Conservation (phyloP, 92 coral and sea anemone genomes). For the Epizoanthus illoricatus region DNA sequence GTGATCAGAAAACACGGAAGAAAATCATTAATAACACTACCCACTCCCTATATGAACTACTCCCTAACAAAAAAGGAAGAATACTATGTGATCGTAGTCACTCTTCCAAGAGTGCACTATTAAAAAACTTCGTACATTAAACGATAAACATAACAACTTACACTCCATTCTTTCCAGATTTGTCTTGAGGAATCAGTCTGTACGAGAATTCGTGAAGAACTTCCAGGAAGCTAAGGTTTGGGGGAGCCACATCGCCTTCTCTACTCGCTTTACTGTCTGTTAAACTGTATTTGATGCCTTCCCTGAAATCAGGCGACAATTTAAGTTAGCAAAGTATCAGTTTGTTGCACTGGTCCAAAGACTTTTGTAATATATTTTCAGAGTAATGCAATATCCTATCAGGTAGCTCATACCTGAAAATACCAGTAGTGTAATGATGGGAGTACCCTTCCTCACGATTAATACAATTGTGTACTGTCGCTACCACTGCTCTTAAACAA, state of each 20-base stretch:
- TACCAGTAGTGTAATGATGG: no score
- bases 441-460: no score
- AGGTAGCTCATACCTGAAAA: no score
- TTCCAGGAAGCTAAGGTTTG: constrained; percentile 85
- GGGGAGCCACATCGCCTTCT: constrained; percentile 52
- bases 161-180: constrained; percentile 83
- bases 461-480: no score
- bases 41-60: not conserved
- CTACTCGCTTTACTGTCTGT: constrained; percentile 40
- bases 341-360: not conserved
- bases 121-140: not conserved
- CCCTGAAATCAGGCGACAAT: constrained; percentile 48
- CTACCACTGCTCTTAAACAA: no score
- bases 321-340: no score
- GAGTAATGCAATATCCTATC: no score
- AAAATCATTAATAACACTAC: no score
- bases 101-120: no score
- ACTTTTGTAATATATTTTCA: not conserved
- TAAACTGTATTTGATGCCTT: constrained; percentile 76
- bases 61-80: not conserved
- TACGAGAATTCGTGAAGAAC: constrained; percentile 81
- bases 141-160: constrained; percentile 49
- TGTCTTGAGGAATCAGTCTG: constrained; percentile 86
- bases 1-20: no score
- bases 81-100: not conserved